phyloP scores from a whole-genome alignment of 2,888 invertebrate genomes.

The Crematogaster levior region DNA sequence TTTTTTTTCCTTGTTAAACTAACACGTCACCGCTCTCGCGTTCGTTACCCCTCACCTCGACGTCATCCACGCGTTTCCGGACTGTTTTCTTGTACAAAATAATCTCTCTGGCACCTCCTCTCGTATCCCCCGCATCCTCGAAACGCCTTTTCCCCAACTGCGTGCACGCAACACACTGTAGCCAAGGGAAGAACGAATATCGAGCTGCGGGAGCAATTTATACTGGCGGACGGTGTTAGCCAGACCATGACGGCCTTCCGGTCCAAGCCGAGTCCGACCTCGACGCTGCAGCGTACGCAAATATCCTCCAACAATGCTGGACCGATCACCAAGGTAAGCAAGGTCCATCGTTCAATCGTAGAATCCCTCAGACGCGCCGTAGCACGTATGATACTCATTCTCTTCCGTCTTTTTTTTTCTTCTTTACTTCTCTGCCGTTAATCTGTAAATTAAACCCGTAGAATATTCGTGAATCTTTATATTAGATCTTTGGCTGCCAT shows the following conservation, averaged over 20 bases:
- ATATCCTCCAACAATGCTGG: constrained; percentile 89
- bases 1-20: constrained; percentile 56
- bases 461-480: not conserved
- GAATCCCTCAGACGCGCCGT: not conserved
- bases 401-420: not conserved
- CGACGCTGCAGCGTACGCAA: constrained; percentile 88
- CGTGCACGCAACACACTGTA: constrained; percentile 88
- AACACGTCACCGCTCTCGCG: constrained; percentile 36
- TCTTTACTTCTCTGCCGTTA: constrained; percentile 47
- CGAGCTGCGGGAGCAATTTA: constrained; percentile 99
- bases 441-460: constrained; percentile 7
- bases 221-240: constrained; percentile 98
- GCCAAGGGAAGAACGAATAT: constrained; percentile 99
- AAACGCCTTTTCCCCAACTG: constrained; percentile 79
- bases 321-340: constrained; percentile 97
- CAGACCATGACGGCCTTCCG: constrained; percentile 99
- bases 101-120: constrained; percentile 73
- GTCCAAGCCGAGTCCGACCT: constrained; percentile 96
- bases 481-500: not conserved
- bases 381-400: constrained; percentile 21
- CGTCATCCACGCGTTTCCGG: constrained; percentile 39
- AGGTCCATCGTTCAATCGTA: not conserved
- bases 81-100: constrained; percentile 63
- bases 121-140: constrained; percentile 70
- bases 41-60: constrained; percentile 38